Conservation (phyloP, 2,888 invertebrate genomes). For the Drosophila rellima region DNA sequence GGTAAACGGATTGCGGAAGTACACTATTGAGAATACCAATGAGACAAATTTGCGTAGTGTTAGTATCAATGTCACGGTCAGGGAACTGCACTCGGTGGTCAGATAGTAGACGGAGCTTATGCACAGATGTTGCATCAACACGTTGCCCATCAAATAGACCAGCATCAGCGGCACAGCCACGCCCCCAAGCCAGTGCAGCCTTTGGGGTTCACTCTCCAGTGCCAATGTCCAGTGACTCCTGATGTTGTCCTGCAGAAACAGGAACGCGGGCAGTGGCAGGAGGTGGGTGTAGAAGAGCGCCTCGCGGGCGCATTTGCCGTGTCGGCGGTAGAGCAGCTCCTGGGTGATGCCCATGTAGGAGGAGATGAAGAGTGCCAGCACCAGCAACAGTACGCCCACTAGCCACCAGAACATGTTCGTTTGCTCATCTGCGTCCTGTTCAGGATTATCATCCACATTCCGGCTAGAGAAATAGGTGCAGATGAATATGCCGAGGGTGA, state of each 20-base stretch:
- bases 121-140: conserved; percentile 95
- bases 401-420: conserved; percentile 86
- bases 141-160: conserved; percentile 90
- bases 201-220: conserved; percentile 34
- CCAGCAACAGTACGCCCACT: conserved; percentile 91
- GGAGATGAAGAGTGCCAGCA: conserved; percentile 94
- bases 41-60: conserved; percentile 98
- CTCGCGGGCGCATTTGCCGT: conserved; percentile 96
- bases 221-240: conserved; percentile 87
- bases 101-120: conserved; percentile 97
- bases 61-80: conserved; percentile 97
- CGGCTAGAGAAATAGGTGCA: conserved; percentile 88
- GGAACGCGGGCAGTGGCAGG: conserved; percentile 94
- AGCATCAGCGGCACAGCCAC: conserved; percentile 58
- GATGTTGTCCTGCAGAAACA: conserved; percentile 91
- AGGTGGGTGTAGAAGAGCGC: conserved; percentile 95
- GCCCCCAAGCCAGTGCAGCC: conserved; percentile 33
- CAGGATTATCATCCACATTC: conserved; percentile 13
- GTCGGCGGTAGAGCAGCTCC: conserved; percentile 91
- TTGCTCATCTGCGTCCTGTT: background rate
- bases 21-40: conserved; percentile 94
- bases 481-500: conserved; percentile 94
- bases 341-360: conserved; percentile 98
- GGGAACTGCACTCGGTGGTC: conserved; percentile 95
- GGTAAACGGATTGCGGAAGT: conserved; percentile 97